Evolutionary conservation across 2,888 invertebrate genomes (phyloP), one percentile per base, ranked within the genome.

Genomic region (Epinotia brunnichana): DNA sequence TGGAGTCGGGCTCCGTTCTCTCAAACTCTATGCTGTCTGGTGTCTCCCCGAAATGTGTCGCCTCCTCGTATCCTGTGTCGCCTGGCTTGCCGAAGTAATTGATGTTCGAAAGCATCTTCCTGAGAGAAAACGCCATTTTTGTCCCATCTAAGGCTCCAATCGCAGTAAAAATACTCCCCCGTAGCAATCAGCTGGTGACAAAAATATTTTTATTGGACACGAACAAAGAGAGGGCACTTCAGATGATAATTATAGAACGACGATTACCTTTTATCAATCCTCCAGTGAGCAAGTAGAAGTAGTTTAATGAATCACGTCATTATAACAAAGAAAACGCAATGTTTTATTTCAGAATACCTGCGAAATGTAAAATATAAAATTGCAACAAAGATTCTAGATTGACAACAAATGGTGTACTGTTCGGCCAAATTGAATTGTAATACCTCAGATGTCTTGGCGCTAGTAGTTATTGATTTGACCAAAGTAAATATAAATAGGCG

Each of bases 91-190:
- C 85, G 74, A 93, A 93, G 77, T 92, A 93, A 2, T 82, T 87
- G 60, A 92, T 93, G 75, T 91, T 92, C 5, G 91, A 91, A 67
- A 92, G 81, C 84, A 93, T 93, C 80, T 89, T 91, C 75, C 90
- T 80, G 63, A 93, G 77, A 3, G 93, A 90, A 81, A 92, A 93
- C 85, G 92, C 90, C 93, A 93, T 93, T 79, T 78, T 84, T 54
- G 10, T 69, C 48, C 15, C 60, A 74, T 69, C n/a, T 62, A 69
- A 69, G 39, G 44, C 35, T 54, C 29, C 48, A 62, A 67, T 24
- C 44, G 48, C 64, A 62, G 69, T 48, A 67, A 54, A n/a, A 57
- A 63, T 19, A 44, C 54, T 51, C 24, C 39, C 19, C 56, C 74
- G 39, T 24, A 71, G 57, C 68, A 63, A 68, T 75, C 69, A 74